A percentile compares a stretch with the other conserved stretches of the same genome.
Conservation (phyloP, 2,797 vertebrate genomes). For the Diplodus puntazzo region DNA sequence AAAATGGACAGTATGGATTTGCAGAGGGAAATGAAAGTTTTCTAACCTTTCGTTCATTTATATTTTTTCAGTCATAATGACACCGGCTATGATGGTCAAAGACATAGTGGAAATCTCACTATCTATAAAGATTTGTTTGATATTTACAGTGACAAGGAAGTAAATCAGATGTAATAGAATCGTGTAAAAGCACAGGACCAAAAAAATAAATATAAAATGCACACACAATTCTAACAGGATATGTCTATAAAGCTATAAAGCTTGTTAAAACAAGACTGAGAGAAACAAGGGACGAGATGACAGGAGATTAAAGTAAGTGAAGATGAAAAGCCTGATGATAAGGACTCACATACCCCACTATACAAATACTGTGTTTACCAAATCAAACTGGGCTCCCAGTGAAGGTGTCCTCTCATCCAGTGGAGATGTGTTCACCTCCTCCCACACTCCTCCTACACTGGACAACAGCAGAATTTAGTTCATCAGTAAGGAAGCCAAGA, state of each 20-base stretch:
- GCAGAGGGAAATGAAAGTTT: not conserved
- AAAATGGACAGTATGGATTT: not conserved
- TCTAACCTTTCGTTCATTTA: not conserved
- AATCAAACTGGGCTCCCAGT: slow-evolving; percentile 46
- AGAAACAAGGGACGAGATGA: not conserved
- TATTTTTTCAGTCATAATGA: not conserved
- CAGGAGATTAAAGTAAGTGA: not conserved
- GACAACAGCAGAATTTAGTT: slow-evolving; percentile 38
- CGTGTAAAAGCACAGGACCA: slow-evolving; percentile 1
- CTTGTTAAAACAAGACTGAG: not conserved
- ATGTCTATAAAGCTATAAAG: slow-evolving; percentile 27
- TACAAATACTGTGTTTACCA: slow-evolving; percentile 33
- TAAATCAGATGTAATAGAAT: slow-evolving; percentile 30
- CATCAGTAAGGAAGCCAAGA: slow-evolving; percentile 20
- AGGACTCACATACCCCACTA: not conserved
- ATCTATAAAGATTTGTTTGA: not conserved
- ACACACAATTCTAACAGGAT: not conserved
- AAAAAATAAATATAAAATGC: not conserved
- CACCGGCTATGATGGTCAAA: not conserved
- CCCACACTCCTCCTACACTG: slow-evolving; percentile 50
- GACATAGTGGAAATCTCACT: not conserved
- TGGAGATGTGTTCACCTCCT: slow-evolving; percentile 54
- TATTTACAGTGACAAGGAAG: not conserved
- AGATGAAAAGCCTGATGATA: slow-evolving; percentile 4
- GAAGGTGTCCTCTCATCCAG: slow-evolving; percentile 44